Evolutionary conservation across 1,140 invertebrate species (phyloP).

Genomic region (Lasioglossum albipes): DNA sequence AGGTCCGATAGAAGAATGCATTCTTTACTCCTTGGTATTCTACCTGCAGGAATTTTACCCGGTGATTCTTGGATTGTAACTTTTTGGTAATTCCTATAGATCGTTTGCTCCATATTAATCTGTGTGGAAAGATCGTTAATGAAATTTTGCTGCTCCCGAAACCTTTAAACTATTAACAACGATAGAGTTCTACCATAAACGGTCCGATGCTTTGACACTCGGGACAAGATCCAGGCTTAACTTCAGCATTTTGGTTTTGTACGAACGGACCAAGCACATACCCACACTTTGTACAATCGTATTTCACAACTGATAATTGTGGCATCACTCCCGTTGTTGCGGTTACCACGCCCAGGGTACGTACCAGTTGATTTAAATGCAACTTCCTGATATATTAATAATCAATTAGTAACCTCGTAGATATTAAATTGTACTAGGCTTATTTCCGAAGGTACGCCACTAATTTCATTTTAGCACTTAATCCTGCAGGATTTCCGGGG

Average conservation of each 20-base stretch:
- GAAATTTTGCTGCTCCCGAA: background rate
- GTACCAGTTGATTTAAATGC: constrained; percentile 96
- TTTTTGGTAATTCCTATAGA: constrained; percentile 99
- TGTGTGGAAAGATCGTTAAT: constrained; percentile 73
- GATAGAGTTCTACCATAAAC: constrained; percentile 87
- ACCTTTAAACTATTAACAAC: too few species aligned
- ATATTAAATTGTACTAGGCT: too few species aligned
- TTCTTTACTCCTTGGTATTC: constrained; percentile 99
- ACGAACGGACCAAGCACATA: constrained; percentile 97
- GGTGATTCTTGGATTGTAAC: constrained; percentile 98
- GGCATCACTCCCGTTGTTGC: constrained; percentile 97
- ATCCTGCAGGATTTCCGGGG: too few species aligned
- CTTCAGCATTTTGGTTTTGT: constrained; percentile 95
- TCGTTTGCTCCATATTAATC: constrained; percentile 97
- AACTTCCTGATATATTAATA: constrained; percentile 86
- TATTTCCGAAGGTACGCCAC: too few species aligned
- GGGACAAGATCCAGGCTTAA: constrained; percentile 97
- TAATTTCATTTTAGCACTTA: too few species aligned
- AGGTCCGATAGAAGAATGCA: constrained; percentile 96
- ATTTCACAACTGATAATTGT: constrained; percentile 97
- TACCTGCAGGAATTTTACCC: constrained; percentile 94
- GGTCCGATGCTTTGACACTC: constrained; percentile 98
- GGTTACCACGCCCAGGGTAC: constrained; percentile 97
- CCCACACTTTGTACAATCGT: constrained; percentile 98
- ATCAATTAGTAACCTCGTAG: constrained; percentile 45